Evolutionary conservation across 1,140 invertebrate species (phyloP).

Genomic region (Pseudomyrmex pallidus): DNA sequence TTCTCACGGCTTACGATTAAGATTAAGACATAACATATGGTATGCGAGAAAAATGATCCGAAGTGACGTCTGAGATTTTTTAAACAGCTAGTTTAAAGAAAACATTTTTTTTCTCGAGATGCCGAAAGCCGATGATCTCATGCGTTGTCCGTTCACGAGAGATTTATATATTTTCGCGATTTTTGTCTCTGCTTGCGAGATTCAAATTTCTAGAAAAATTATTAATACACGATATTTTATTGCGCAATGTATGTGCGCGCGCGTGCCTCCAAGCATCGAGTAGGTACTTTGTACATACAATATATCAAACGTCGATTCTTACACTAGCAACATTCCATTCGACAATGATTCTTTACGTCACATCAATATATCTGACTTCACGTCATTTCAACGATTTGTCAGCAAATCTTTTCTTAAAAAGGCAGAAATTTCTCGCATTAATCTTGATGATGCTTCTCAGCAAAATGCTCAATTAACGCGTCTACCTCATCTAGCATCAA

Average conservation of each 20-base stretch:
- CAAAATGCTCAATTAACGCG: not conserved
- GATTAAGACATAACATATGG: constrained; percentile 4
- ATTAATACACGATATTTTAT: not conserved
- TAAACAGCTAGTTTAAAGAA: constrained; percentile 1
- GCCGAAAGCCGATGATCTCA: not conserved
- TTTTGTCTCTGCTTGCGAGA: not conserved
- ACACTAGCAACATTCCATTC: not conserved
- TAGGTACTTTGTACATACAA: not conserved
- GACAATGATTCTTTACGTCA: not conserved
- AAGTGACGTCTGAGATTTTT: not conserved
- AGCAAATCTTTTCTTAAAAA: not conserved
- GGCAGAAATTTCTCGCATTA: not conserved
- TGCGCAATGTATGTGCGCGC: not conserved
- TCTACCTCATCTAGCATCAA: constrained; percentile 7
- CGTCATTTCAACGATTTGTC: constrained; percentile 5
- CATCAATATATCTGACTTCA: not conserved
- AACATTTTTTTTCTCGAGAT: not conserved
- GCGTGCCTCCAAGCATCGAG: not conserved
- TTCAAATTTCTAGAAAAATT: constrained; percentile 19
- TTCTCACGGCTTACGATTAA: not conserved
- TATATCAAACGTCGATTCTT: constrained; percentile 20
- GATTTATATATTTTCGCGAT: constrained; percentile 15
- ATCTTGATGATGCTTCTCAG: not conserved
- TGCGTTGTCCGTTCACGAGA: not conserved
- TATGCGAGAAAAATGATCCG: not conserved